These are phyloP conservation scores for Acleris sparsana DNA, from an alignment of 2,888 invertebrate genomes.

Conservation along the genomic window DNA sequence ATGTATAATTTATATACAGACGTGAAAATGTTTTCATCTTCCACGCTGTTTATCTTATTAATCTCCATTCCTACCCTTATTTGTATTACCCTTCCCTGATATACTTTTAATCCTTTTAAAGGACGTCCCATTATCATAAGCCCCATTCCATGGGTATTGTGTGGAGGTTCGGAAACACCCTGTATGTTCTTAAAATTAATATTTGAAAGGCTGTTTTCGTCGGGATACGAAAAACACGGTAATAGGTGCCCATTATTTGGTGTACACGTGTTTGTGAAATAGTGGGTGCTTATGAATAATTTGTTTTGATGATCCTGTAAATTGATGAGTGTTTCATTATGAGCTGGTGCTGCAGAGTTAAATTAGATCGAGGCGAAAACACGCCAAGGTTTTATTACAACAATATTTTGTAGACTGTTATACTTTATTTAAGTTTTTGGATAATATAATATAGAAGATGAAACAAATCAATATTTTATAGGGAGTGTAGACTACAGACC, in stretches of 20 bases:
- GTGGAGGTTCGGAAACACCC: conserved; percentile 44
- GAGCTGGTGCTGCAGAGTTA: neutral
- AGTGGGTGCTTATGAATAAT: conserved; percentile 3
- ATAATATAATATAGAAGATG: too few species aligned
- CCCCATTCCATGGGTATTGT: conserved; percentile 45
- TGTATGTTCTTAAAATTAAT: conserved; percentile 47
- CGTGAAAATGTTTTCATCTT: conserved; percentile 43
- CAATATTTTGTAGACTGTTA: too few species aligned
- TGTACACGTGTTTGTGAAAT: conserved; percentile 17
- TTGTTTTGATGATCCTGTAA: neutral
- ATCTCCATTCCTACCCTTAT: conserved; percentile 43
- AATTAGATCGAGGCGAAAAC: too few species aligned
- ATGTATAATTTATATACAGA: conserved; percentile 21
- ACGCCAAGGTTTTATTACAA: too few species aligned
- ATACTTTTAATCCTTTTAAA: conserved; percentile 53
- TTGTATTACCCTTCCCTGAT: conserved; percentile 43
- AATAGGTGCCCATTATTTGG: conserved; percentile 13
- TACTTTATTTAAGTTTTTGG: too few species aligned
- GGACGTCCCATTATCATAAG: conserved; percentile 53
- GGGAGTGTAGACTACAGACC: too few species aligned
- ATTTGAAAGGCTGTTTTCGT: conserved; percentile 45
- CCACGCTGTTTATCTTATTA: conserved; percentile 48
- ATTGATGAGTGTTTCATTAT: neutral
- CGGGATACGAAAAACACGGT: conserved; percentile 29
- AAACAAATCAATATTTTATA: too few species aligned